phyloP scores from a whole-genome alignment of 2,113 vertebrate genomes.

The Cynopterus brachyotis region DNA sequence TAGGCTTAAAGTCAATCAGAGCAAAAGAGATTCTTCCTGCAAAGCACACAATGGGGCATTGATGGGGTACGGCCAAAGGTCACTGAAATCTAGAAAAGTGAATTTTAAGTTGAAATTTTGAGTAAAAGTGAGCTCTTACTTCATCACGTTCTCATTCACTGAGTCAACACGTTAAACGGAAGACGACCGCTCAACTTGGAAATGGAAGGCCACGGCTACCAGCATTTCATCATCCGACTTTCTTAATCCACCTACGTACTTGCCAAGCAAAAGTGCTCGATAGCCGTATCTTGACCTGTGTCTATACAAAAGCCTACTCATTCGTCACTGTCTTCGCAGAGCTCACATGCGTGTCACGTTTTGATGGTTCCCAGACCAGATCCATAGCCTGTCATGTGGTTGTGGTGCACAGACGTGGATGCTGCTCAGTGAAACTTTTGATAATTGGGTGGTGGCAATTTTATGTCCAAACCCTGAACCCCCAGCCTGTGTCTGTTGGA shows the following conservation, averaged over 20 bases:
- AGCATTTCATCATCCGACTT: background rate
- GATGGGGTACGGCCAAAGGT: background rate
- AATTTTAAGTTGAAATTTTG: background rate
- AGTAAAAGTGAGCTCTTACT: background rate
- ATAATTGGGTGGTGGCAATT: background rate
- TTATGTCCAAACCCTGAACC: background rate
- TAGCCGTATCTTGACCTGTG: background rate
- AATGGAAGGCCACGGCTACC: background rate
- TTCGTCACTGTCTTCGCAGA: accelerated
- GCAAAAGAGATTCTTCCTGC: background rate
- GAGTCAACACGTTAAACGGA: background rate
- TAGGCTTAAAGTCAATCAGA: background rate
- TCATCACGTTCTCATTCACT: background rate
- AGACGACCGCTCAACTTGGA: background rate
- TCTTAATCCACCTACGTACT: background rate
- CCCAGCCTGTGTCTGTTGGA: accelerated
- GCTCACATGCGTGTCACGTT: accelerated
- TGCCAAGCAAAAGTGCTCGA: background rate
- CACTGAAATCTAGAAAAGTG: background rate
- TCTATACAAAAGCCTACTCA: background rate
- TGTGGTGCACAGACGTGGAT: accelerated
- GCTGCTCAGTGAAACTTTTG: background rate
- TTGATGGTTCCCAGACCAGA: background rate
- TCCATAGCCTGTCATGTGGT: accelerated
- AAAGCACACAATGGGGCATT: background rate